Base-by-base conservation (phyloP, 2,113 vertebrate species). In the Archilochus colubris region DNA sequence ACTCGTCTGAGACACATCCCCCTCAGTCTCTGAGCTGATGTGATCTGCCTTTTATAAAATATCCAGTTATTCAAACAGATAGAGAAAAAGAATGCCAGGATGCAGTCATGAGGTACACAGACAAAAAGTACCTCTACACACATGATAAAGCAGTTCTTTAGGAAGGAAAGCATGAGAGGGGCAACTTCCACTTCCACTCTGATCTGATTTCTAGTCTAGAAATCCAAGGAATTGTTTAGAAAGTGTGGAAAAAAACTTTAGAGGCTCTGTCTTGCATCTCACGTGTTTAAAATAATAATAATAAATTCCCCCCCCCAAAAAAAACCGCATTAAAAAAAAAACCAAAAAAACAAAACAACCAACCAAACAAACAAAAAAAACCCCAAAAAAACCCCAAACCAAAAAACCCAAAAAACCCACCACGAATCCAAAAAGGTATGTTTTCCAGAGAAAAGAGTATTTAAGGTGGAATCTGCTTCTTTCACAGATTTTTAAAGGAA, bases 121-220 rank as follows among this genome's bases (percentile, higher is more conserved):
- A 30, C 4, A 21, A 36, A 6, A 48, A 0, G 0, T 17, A 46
- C 23, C 13, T 57, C 46, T 46, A 43, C 46, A 36, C 3, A 9
- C 3, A 9, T 9, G 12, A 40, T 54, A 31, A 59, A 76, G 30
- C 11, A 31, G 7, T 16, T 74, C 19, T 23, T 16, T 14, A 63
- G 12, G 18, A 23, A 58, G 17, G 16, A 51, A 57, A 7, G 9
- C 12, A 15, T 51, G 46, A 73, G 43, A 76, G 20, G n/a, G 50
- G 4, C 16, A 67, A 2, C 15, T 83, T 80, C 31, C 21, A 28
- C 20, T 54, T 83, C 31, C 21, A 28, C 20, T 54, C 13, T 24
- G 9, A 23, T 44, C 38, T 50, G 19, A 44, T 48, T 67, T 68
- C 43, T 73, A 54, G 10, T 24, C 38, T 48, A 58, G 44, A 62